Evolutionary conservation across 2,797 vertebrate genomes (phyloP), one percentile per base, ranked within the genome.

Genomic region (Melanitta fusca): DNA sequence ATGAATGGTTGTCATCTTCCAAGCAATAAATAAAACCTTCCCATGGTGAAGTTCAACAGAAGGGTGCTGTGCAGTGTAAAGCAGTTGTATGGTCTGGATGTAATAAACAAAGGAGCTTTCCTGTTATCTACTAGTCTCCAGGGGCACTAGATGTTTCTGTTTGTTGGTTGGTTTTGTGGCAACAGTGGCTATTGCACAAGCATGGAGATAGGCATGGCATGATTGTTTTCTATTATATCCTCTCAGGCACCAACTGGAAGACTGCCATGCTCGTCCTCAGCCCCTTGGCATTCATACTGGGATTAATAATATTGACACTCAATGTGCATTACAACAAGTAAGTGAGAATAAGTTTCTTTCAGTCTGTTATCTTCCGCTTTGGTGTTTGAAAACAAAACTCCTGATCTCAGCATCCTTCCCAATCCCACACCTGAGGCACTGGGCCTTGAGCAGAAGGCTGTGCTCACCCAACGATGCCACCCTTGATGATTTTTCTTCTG

Each of bases 251-350:
- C 58, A 98, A 97, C 91, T 96, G 99, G 99, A 99, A 98, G 96
- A 98, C 98, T 1, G 98, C 98, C 72, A 99, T 99, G 98, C 91
- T 99, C 95, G 97, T 98, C n/a, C 97, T 99, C 47, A 99, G 98
- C 61, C 98, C 98, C 30, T 73, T 99, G 97, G 98, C 98, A 69
- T 98, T 99, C 83, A 94, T 99, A 56, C 96, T 99, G 85, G 99
- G 99, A 28, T 95, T 98, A 90, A 97, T 98, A 69, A 99, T 99
- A 80, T 97, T 99, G 65, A 98, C 98, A 38, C 95, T 99, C 78
- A 98, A 97, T 58, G 98, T 99, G 85, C 98, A 98, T 80, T 97
- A 98, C 85, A 99, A 98, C 85, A 99, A 98, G 99, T 99, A 92
- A 98, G 98, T 93, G 13, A 65, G 11, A 80, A 11, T 36, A 9